Conservation (phyloP, 1,140 invertebrate genomes). For the Drosophila nasuta region DNA sequence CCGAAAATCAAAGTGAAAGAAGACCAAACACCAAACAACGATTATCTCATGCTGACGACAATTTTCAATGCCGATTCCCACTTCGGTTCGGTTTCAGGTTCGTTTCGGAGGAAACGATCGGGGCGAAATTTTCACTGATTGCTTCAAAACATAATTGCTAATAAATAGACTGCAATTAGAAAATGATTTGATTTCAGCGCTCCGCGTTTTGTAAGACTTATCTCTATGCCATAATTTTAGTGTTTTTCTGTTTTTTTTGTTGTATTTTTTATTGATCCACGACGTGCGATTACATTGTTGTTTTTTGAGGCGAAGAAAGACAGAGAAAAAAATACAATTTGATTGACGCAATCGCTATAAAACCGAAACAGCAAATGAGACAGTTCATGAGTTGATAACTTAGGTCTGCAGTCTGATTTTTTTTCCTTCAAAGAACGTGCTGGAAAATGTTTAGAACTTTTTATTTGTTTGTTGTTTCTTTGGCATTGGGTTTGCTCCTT, state of each 20-base stretch:
- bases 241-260: not conserved
- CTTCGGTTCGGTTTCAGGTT: slow-evolving; percentile 5
- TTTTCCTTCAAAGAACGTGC: not conserved
- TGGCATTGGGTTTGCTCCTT: no score
- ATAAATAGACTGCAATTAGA: slow-evolving; percentile 66
- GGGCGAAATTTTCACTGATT: slow-evolving; percentile 20
- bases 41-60: slow-evolving; percentile 60
- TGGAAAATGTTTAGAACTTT: slow-evolving; percentile 6
- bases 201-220: slow-evolving; percentile 47
- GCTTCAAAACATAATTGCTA: slow-evolving; percentile 43
- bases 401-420: not conserved
- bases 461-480: not conserved
- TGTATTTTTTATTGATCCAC: slow-evolving; percentile 41
- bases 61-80: slow-evolving; percentile 1
- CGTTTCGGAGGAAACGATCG: no score
- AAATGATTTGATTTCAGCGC: slow-evolving; percentile 49
- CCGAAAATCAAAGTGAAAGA: slow-evolving; percentile 73
- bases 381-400: slow-evolving; percentile 14
- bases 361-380: slow-evolving; percentile 10
- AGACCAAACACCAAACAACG: slow-evolving; percentile 22
- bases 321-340: not conserved
- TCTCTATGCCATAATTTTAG: slow-evolving; percentile 39
- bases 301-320: slow-evolving; percentile 1
- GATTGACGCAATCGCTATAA: slow-evolving; percentile 23
- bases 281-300: slow-evolving; percentile 28